phyloP scores from a whole-genome alignment of 2,113 vertebrate genomes.

The Cervus canadensis region DNA sequence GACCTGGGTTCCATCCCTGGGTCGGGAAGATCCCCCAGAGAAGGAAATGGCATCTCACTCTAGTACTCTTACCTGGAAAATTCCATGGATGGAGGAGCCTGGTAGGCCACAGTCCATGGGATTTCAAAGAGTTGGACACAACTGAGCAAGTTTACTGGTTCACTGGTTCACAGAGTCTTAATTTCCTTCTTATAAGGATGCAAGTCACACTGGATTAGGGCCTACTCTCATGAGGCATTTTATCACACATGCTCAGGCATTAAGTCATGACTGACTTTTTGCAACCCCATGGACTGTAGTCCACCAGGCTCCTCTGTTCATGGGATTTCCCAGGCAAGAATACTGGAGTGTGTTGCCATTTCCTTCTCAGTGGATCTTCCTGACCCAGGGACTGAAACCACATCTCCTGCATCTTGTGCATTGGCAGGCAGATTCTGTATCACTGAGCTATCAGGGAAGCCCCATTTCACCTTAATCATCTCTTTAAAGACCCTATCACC shows the following conservation, averaged over 20 bases:
- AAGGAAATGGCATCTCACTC: neutral
- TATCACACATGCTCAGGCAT: neutral
- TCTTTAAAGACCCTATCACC: neutral
- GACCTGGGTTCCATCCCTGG: neutral
- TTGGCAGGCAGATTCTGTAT: neutral
- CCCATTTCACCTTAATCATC: neutral
- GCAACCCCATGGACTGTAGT: neutral
- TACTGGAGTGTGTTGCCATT: neutral
- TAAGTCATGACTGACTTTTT: neutral
- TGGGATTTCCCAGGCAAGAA: neutral
- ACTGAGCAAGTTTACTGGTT: neutral
- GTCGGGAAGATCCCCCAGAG: neutral
- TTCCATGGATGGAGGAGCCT: neutral
- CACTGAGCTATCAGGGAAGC: neutral
- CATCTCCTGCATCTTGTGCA: neutral
- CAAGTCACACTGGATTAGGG: neutral
- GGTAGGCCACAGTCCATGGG: neutral
- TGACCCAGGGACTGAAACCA: neutral
- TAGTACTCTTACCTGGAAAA: neutral
- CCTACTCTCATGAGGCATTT: neutral
- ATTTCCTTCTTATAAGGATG: neutral
- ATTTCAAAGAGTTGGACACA: rapidly evolving
- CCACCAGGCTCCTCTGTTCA: neutral
- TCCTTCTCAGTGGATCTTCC: neutral
- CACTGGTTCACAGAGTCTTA: neutral